Evolutionary conservation across 2,888 invertebrate species (phyloP), one percentile per base, ranked within the genome.

Genomic region (Embidobia sp.): DNA sequence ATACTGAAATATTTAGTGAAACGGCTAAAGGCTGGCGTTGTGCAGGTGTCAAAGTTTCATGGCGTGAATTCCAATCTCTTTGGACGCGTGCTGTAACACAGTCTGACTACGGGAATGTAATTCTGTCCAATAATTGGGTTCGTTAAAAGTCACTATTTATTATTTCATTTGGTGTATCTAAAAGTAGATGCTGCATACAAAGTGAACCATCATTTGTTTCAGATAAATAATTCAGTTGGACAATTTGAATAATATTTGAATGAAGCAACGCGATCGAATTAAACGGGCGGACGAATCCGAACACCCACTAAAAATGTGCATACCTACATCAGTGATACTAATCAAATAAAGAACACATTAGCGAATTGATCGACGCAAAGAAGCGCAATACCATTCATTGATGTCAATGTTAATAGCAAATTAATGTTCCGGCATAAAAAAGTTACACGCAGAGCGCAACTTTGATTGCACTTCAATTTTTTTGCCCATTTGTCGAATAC

Each of bases 1-100:
- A 66, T 44, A 18, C 74, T 77, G 70, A 77, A 79, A 77, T 77
- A 77, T 79, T 79, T 59, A 79, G 59, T 22, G 31, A 26, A 44
- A 61, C 69, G 46, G 75, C 55, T 51, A 72, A 77, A 77, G 55
- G 77, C 51, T 19, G 10, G 16, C 61, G 70, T 35, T 61, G 70
- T 72, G 67, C 66, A 72, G 72, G 72, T 77, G 77, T 77, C 72
- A 77, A 77, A 72, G 59, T 72, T 77, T 77, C 70, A 77, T 77
- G 46, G 67, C 49, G 61, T 72, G 61, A 77, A 70, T 72, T 66
- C 70, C 66, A 72, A 67, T 77, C 72, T 66, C 64, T 77, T 59
- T 40, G 69, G 37, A 16, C 26, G 31, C 29, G 5, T 29, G 42
- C 16, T 66, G 66, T 57, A 66, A 70, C 77, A 29, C 44, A 31